Base-by-base conservation (phyloP, 1,140 invertebrate species). In the Drosophila kepulauana region DNA sequence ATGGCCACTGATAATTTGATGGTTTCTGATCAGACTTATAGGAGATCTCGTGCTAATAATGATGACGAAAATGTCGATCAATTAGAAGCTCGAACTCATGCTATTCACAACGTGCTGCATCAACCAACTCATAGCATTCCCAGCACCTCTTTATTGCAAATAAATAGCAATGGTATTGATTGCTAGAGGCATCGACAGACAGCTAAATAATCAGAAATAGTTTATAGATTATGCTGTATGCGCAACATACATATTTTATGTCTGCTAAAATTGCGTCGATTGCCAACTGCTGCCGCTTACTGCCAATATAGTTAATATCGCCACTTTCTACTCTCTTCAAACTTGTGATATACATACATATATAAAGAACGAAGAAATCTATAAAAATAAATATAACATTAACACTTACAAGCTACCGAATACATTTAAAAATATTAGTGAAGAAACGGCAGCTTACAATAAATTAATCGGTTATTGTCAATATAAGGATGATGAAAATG, bases 11-110 rank as follows among this genome's bases (percentile, higher is more conserved):
- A 92, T n/a, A 95, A 94, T 63, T 97, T 97, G 96, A 93, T 97
- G 48, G 96, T 97, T 4, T 96, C 96, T 71, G 97, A 98, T 81
- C 96, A 97, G 78, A 97, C 97, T 1, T 97, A 97, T 89, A 95
- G 97, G 1, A 94, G 97, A 58, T 97, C 97, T 93, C 94, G 96
- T 33, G 95, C 95, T 8, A 84, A 96, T 57, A 95, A 95, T 41
- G 95, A 94, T 74, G n/a, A 52, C 35, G 46, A 30, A 10, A 58
- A 38, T 49, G 16, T 10, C 20, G 8, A 54, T 8, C 25, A 54
- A 54, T 54, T 15, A 54, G 28, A n/a, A 5, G 8, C 5, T 13
- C 52, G 46, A 63, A 13, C 3, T 49, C 30, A 30, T 20, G 30
- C 43, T 11, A 16, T 16, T 11, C 56, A 58, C 33, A 49, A 7